Percentiles rank a stretch among this genome's conserved stretches.
Evolutionary conservation across 2,113 vertebrate genomes (phyloP).

Genomic region (Nothobranchius kuhntae): DNA sequence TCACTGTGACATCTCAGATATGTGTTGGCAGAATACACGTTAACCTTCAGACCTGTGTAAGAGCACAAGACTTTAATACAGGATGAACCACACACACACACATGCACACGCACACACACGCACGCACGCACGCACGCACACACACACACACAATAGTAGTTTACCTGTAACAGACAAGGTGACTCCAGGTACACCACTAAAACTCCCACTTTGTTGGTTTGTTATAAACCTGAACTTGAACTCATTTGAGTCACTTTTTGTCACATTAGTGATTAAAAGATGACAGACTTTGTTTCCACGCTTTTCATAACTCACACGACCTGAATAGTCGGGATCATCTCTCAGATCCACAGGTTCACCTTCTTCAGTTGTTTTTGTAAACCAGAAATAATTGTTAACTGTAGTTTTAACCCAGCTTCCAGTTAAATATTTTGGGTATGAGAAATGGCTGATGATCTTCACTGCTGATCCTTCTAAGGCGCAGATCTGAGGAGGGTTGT

Average conservation of each 20-base stretch:
- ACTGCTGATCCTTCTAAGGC: conserved; percentile 11
- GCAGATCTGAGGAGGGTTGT: neutral
- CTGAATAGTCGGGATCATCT: neutral
- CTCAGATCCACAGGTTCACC: neutral
- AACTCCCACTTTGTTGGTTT: neutral
- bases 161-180: conserved; percentile 13
- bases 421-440: neutral
- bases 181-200: conserved; percentile 2
- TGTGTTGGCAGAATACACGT: neutral
- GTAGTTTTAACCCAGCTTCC: too few relatives aligned
- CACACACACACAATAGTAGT: neutral
- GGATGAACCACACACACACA: neutral
- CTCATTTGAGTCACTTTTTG: conserved; percentile 1
- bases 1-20: conserved; percentile 1
- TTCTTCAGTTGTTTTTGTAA: neutral
- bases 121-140: too few relatives aligned
- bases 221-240: conserved; percentile 25
- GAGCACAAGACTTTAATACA: neutral
- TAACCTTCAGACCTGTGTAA: neutral
- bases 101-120: neutral
- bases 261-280: conserved; percentile 5
- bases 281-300: rapidly evolving
- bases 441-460: neutral
- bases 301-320: neutral
- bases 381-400: conserved; percentile 5